A percentile compares a stretch with the other conserved stretches of the same genome.
phyloP scores from a whole-genome alignment of 37 sponge, comb jelly and placozoan genomes.

The Theonella swinhoei region DNA sequence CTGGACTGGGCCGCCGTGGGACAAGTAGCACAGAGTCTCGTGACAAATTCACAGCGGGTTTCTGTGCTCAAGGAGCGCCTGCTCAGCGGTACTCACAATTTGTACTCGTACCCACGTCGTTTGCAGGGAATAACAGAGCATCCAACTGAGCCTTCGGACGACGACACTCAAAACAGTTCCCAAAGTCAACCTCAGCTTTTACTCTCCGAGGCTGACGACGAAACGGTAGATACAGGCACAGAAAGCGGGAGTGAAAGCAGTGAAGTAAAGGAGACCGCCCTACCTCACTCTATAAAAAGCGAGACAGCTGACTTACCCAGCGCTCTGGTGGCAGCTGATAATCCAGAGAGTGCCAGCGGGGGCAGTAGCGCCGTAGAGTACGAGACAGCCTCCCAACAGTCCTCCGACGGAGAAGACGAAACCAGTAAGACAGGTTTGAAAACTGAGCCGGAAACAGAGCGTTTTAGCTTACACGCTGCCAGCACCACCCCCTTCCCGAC shows the following conservation, averaged over 20 bases:
- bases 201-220: not conserved
- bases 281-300: not conserved
- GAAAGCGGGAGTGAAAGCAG: not conserved
- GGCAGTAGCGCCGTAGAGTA: not conserved
- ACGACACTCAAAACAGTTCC: not conserved
- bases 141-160: not conserved
- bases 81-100: not conserved
- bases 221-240: not conserved
- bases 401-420: not conserved
- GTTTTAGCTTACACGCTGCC: no score
- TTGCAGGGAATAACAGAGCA: slow-evolving; percentile 10
- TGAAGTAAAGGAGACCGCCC: not conserved
- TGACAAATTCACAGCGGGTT: slow-evolving; percentile 37
- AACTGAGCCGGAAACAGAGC: no score
- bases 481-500: not conserved
- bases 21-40: slow-evolving; percentile 50
- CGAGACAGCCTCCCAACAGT: not conserved
- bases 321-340: not conserved
- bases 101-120: not conserved
- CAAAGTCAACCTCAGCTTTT: no score
- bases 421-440: not conserved
- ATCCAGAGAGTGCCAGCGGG: not conserved
- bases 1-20: slow-evolving; percentile 46
- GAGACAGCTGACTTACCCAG: no score
- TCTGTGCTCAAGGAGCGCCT: slow-evolving; percentile 23